Base-by-base conservation (phyloP, 2,888 invertebrate genomes). In the Thumatha senex region DNA sequence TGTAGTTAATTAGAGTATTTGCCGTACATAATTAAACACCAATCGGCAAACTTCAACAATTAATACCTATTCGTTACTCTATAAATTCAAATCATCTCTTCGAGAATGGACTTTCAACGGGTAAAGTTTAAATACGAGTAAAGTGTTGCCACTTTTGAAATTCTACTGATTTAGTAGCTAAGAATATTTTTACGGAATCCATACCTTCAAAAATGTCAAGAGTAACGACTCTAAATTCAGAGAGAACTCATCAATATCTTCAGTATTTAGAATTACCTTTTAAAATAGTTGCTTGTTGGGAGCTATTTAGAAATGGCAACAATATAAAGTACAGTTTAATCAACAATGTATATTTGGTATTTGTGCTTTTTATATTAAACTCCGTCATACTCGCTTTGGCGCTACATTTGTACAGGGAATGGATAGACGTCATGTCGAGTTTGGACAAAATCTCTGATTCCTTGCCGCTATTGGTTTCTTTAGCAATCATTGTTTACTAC, bases 231-330 rank as follows among this genome's bases (percentile, higher is more conserved):
- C 34, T 55, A 14, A 51, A 54, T 46, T 40, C 46, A 54, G 38
- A 58, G 43, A 31, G 7, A 36, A 10, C 49, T 2, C 4, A 29
- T 7, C 41, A 31, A 24, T 89, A 84, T 51, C 64, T 77, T 0
- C 73, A 86, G 35, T 90, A 75, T 50, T 51, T 88, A 1, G 68
- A 74, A 34, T 41, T 71, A 5, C 84, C 89, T 0, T 52, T 90
- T 5, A 84, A 88, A 61, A 61, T 84, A 0, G 84, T 72, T 0
- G 89, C 74, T 0, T 89, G 87, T 33, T 89, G 86, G 88, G 88
- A 88, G 10, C 80, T 89, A 78, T 88, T 63, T 41, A 64, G 66
- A 0, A 64, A 77, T 2, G 68, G 85, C 0, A 51, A 48, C 0
- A 64, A 49, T 2, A 67, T 75, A 40, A 54, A 46, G 1, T 70